Evolutionary conservation across 2,113 vertebrate species (phyloP).

Genomic region (Copsychus sechellarum): DNA sequence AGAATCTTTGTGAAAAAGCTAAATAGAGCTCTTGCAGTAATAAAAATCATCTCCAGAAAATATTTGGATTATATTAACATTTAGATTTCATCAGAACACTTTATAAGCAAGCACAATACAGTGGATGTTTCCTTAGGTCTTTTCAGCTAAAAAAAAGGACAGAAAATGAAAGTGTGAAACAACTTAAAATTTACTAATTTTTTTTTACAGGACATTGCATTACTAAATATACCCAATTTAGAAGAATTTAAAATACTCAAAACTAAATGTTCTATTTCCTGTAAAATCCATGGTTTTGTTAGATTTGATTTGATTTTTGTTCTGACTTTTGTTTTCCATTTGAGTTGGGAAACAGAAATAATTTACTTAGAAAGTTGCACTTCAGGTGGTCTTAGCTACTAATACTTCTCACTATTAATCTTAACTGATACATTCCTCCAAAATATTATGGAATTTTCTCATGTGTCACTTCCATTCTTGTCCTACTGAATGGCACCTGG

Average conservation of each 20-base stretch:
- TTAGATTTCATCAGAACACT: neutral
- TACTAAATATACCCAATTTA: neutral
- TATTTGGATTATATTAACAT: neutral
- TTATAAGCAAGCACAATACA: neutral
- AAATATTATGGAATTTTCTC: neutral
- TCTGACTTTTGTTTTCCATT: neutral
- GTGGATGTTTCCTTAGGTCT: neutral
- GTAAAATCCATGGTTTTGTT: neutral
- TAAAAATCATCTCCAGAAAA: neutral
- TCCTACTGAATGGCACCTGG: neutral
- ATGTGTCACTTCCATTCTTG: neutral
- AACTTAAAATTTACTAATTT: neutral
- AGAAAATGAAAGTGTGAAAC: neutral
- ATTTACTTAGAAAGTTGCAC: neutral
- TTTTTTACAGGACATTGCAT: neutral
- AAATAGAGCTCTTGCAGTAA: neutral
- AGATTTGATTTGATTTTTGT: neutral
- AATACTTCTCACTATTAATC: neutral
- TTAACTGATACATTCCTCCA: neutral
- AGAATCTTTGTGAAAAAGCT: conserved; percentile 74
- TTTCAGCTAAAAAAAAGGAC: neutral
- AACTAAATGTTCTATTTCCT: neutral
- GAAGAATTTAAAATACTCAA: neutral
- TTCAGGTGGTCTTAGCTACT: neutral
- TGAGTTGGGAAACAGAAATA: neutral